A percentile compares a stretch with the other conserved stretches of the same genome.
Evolutionary conservation across 2,113 vertebrate genomes (phyloP).

Genomic region (Indri indri): DNA sequence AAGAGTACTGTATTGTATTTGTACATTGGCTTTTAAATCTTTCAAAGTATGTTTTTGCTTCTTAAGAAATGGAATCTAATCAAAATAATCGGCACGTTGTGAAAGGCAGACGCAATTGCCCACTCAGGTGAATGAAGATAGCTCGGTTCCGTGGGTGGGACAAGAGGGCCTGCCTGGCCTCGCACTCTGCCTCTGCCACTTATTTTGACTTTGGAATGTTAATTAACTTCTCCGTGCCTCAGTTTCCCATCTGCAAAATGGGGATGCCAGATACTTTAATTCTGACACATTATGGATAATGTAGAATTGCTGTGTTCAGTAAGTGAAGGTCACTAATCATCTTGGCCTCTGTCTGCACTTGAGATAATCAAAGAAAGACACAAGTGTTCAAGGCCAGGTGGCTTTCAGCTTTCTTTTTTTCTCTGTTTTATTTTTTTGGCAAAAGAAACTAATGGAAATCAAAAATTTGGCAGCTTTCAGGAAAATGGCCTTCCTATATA

Average conservation of each 20-base stretch:
- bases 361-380: background rate
- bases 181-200: background rate
- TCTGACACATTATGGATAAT: background rate
- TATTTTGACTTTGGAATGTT: background rate
- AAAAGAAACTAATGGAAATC: background rate
- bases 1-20: background rate
- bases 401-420: background rate
- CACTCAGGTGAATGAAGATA: too few species aligned
- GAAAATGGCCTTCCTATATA: background rate
- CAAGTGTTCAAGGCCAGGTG: background rate
- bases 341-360: background rate
- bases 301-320: background rate
- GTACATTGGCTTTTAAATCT: background rate
- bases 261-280: background rate
- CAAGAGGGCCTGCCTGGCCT: rapidly evolving
- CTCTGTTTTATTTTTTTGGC: background rate
- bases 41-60: background rate
- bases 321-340: background rate
- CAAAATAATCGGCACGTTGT: background rate
- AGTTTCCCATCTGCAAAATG: background rate
- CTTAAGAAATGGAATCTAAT: background rate
- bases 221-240: background rate
- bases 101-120: background rate
- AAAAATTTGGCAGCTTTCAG: background rate
- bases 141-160: too few species aligned